Percentiles rank a stretch among this genome's conserved stretches.
phyloP scores from a whole-genome alignment of 2,797 vertebrate species.

The Hydrocynus forskahlii region DNA sequence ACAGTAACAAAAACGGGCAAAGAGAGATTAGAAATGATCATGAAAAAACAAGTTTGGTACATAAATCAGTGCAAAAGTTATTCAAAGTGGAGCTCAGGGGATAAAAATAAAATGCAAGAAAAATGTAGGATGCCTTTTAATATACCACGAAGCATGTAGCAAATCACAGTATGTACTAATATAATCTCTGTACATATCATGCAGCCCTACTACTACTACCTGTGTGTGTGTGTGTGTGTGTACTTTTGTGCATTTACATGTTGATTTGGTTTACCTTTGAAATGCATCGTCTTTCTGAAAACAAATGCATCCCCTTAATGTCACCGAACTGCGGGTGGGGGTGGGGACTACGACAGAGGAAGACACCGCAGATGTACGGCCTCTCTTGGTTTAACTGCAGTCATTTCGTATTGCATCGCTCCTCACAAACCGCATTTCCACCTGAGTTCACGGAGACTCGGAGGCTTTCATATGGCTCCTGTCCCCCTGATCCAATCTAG shows the following conservation, averaged over 20 bases:
- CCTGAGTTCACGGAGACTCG: conserved; percentile 51
- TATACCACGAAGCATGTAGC: too few species aligned
- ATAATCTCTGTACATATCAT: neutral
- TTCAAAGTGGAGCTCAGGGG: too few species aligned
- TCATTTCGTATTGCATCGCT: conserved; percentile 59
- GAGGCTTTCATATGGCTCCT: conserved; percentile 56
- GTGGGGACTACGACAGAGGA: too few species aligned
- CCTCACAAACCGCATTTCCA: conserved; percentile 56
- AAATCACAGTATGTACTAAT: too few species aligned
- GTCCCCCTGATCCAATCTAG: conserved; percentile 57
- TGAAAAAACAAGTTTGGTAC: too few species aligned
- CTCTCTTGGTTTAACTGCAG: conserved; percentile 53
- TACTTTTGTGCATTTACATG: conserved; percentile 11
- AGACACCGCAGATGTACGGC: conserved; percentile 31
- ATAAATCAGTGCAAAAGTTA: too few species aligned
- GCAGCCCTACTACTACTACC: neutral
- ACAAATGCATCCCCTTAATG: conserved; percentile 41
- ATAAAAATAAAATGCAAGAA: too few species aligned
- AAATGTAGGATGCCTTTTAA: too few species aligned
- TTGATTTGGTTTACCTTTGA: conserved; percentile 22
- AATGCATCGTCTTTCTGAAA: conserved; percentile 39
- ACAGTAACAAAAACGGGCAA: too few species aligned
- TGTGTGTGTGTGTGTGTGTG: neutral
- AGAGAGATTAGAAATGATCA: too few species aligned
- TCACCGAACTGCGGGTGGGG: conserved; percentile 19